Evolutionary conservation across 2,113 vertebrate genomes (phyloP), one percentile per base, ranked within the genome.

Genomic region (Aplodontia rufa): DNA sequence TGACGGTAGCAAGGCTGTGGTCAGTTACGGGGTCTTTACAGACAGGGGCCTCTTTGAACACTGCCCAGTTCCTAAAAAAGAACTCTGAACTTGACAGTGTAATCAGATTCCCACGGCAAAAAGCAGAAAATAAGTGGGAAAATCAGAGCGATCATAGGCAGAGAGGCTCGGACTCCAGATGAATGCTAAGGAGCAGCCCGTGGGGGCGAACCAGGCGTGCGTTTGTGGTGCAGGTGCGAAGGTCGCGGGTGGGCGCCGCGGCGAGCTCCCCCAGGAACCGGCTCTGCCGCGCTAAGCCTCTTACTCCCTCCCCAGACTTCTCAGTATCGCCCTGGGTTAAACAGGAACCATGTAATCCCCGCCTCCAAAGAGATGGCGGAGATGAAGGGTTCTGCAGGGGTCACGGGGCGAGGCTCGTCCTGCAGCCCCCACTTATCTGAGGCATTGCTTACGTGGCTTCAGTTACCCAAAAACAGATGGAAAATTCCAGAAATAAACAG

Each of bases 101-200:
- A 51, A 97, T 89, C 93, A 86, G 91, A 76, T 91, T 68, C 82
- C 55, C 7, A 32, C 8, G 62, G 78, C 68, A 76, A 30, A 30
- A 94, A 90, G 92, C 86, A 83, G 66, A 92, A 96, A 95, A n/a
- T 62, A 91, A 68, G 96, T 55, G 87, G 76, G 58, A 92, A 92
- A 72, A 87, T 90, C 94, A 30, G 96, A 87, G 81, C 76, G 96
- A 93, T 92, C 12, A 93, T 71, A 87, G 86, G 55, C 86, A 79
- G 85, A 2, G 0, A 85, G 88, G 92, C 16, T 85, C 64, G 8
- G 81, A 72, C 96, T 81, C 75, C 85, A 82, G 81, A 69, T 0
- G 76, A 58, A 91, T 75, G 93, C 8, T 91, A 91, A 88, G 26
- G 66, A 87, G 89, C 78, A n/a, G n/a, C n/a, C n/a, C n/a, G n/a